Evolutionary conservation across 2,797 vertebrate genomes (phyloP).

Genomic region (Parauchenoglanis ngamensis): DNA sequence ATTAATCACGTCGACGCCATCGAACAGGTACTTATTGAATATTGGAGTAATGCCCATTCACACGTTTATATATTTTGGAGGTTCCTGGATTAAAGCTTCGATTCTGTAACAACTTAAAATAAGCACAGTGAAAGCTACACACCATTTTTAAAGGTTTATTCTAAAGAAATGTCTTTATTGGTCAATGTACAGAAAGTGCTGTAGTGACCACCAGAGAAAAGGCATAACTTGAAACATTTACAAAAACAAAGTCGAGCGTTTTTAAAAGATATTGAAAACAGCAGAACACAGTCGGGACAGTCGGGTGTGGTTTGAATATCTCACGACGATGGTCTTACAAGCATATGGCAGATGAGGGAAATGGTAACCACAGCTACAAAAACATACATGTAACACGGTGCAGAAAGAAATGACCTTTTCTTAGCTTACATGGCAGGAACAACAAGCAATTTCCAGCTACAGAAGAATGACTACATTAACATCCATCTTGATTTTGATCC

Average conservation of each 20-base stretch:
- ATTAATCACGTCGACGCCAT: background rate
- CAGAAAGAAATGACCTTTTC: constrained; percentile 33
- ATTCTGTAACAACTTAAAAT: background rate
- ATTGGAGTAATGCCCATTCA: background rate
- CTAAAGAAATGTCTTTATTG: constrained; percentile 83
- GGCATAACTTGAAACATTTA: constrained; percentile 74
- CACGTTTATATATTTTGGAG: too few relatives aligned
- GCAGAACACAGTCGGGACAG: background rate
- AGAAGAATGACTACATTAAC: constrained; percentile 23
- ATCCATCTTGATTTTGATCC: constrained; percentile 6
- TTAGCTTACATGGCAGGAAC: constrained; percentile 23
- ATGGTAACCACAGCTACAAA: constrained; percentile 57
- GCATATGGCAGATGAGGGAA: constrained; percentile 58
- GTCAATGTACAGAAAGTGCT: constrained; percentile 80
- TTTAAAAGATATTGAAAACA: background rate
- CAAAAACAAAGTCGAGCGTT: constrained; percentile 60
- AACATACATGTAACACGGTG: constrained; percentile 54
- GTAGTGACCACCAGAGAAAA: constrained; percentile 74
- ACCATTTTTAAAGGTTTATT: constrained; percentile 59
- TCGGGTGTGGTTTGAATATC: constrained; percentile 35
- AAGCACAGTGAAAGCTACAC: background rate
- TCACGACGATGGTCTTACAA: constrained; percentile 76
- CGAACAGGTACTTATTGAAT: background rate
- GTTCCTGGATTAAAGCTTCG: background rate
- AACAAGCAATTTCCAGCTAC: constrained; percentile 44